Percentiles rank a stretch among this genome's conserved stretches.
Evolutionary conservation across 2,888 invertebrate genomes (phyloP).

Genomic region (Cistogaster globosa): DNA sequence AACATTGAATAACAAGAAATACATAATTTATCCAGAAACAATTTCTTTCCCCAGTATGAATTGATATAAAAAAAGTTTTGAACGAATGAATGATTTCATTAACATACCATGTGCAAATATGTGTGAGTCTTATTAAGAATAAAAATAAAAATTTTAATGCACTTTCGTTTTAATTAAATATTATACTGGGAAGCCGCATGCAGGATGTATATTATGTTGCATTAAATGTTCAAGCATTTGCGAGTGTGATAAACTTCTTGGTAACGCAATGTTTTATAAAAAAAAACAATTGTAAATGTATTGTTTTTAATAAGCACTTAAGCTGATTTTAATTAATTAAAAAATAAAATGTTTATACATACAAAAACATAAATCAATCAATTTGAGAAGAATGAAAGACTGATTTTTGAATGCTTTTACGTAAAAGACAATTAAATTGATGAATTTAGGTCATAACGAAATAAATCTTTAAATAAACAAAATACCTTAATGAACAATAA

Average conservation of each 20-base stretch:
- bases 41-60: no score
- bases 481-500: constrained; percentile 13
- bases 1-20: no score
- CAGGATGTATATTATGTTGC: neutral
- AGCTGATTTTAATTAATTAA: constrained; percentile 67
- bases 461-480: constrained; percentile 19
- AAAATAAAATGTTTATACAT: constrained; percentile 4
- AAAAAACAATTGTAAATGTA: constrained; percentile 47
- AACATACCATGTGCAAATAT: no score
- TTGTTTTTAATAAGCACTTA: constrained; percentile 60
- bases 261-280: constrained; percentile 42
- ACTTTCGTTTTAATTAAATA: no score
- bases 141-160: no score
- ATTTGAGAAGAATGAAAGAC: constrained; percentile 11
- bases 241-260: neutral
- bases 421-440: constrained; percentile 26
- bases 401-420: constrained; percentile 1
- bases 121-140: no score
- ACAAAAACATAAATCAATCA: constrained; percentile 52
- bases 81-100: no score
- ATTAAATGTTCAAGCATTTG: neutral
- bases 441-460: constrained; percentile 1
- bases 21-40: no score
- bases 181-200: neutral
- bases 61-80: no score